These are phyloP conservation scores for Chloroceryle inda DNA, from an alignment of 2,797 vertebrate genomes.

Conservation along the genomic window DNA sequence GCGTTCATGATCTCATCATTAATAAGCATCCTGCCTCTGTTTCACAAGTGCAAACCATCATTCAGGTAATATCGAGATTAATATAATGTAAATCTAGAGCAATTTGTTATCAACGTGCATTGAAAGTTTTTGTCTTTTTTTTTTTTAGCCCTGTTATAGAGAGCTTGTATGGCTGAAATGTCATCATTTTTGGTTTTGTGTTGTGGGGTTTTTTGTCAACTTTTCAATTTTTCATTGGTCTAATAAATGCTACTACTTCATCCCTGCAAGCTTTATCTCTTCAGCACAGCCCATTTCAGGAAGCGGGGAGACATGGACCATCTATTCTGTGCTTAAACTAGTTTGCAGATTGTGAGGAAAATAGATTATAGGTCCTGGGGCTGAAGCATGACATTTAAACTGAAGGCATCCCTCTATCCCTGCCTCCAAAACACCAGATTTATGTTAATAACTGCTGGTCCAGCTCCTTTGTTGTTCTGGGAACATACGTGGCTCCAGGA, in stretches of 20 bases:
- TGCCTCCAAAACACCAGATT: neutral
- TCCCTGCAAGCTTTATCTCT: neutral
- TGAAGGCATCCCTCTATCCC: neutral
- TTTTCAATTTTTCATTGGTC: neutral
- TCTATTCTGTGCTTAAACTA: neutral
- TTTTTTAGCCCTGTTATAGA: neutral
- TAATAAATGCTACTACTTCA: neutral
- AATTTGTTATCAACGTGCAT: neutral
- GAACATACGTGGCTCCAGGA: neutral
- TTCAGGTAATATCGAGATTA: neutral
- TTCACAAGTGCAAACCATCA: neutral
- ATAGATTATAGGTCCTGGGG: neutral
- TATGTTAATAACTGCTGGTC: neutral
- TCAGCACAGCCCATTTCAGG: neutral
- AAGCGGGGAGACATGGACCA: neutral
- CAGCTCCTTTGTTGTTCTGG: neutral
- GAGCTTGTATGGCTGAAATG: neutral
- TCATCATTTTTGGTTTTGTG: fast-evolving
- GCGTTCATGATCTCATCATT: neutral
- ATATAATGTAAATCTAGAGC: neutral
- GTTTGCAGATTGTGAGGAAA: neutral
- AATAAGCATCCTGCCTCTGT: neutral
- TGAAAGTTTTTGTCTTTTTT: neutral
- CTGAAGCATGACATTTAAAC: neutral
- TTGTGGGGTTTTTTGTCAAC: neutral